phyloP scores from a whole-genome alignment of 1,140 invertebrate species.

The Drosophila mayri region DNA sequence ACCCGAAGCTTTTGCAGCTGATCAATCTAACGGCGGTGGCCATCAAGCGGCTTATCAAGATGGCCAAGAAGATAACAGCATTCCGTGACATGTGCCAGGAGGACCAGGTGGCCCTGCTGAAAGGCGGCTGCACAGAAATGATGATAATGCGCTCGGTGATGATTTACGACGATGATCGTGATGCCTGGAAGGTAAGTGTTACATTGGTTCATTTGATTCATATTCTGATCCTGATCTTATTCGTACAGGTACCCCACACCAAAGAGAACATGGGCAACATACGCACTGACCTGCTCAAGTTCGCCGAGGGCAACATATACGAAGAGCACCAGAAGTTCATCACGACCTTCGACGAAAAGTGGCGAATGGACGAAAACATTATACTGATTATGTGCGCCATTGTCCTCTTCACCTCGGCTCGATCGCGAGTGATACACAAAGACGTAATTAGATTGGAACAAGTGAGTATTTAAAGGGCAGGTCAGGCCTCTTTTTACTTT shows the following conservation, averaged over 20 bases:
- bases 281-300: slow-evolving; percentile 93
- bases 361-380: slow-evolving; percentile 94
- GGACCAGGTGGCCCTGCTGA: slow-evolving; percentile 95
- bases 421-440: slow-evolving; percentile 92
- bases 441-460: slow-evolving; percentile 95
- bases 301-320: slow-evolving; percentile 94
- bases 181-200: slow-evolving; percentile 91
- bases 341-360: slow-evolving; percentile 91
- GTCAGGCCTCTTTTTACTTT: background rate
- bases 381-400: slow-evolving; percentile 96
- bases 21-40: slow-evolving; percentile 96
- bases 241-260: slow-evolving; percentile 89
- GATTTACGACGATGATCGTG: slow-evolving; percentile 93
- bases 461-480: slow-evolving; percentile 84
- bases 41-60: slow-evolving; percentile 95
- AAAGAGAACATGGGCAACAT: slow-evolving; percentile 90
- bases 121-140: slow-evolving; percentile 91
- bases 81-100: slow-evolving; percentile 96
- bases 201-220: background rate
- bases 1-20: slow-evolving; percentile 92
- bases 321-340: slow-evolving; percentile 93
- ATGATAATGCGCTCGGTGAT: slow-evolving; percentile 95
- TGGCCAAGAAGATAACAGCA: slow-evolving; percentile 94
- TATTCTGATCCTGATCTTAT: background rate
- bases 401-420: slow-evolving; percentile 93